phyloP scores from a whole-genome alignment of 2,113 vertebrate species.

The Equus przewalskii region DNA sequence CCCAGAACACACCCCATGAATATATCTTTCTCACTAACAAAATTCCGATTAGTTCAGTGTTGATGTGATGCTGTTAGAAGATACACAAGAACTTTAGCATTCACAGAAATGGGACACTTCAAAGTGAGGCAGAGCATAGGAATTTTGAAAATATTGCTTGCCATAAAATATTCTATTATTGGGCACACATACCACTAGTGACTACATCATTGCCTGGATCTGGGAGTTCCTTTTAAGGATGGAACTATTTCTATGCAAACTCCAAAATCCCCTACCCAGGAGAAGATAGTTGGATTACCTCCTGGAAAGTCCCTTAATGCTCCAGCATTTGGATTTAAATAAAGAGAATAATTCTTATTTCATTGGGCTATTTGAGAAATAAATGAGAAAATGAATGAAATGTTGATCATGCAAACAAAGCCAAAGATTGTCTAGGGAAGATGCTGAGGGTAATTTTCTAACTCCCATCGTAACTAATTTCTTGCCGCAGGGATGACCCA shows the following conservation, averaged over 20 bases:
- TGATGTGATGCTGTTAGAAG: neutral
- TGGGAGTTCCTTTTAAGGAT: neutral
- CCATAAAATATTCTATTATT: neutral
- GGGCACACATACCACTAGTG: neutral
- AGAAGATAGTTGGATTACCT: neutral
- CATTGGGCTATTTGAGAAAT: neutral
- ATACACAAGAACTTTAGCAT: neutral
- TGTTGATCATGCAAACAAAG: neutral
- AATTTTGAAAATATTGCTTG: neutral
- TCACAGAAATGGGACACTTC: neutral
- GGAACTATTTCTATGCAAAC: neutral
- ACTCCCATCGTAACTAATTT: neutral
- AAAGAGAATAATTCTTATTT: neutral
- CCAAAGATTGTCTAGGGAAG: neutral
- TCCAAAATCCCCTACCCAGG: neutral
- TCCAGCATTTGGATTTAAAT: neutral
- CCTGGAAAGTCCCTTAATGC: neutral
- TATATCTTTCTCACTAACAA: neutral
- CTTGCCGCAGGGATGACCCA: neutral
- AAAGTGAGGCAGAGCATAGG: neutral
- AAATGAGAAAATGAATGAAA: neutral
- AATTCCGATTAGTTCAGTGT: neutral
- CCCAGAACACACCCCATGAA: neutral
- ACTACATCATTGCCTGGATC: neutral
- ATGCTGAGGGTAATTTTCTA: neutral